Base-by-base conservation (phyloP, 2,113 vertebrate genomes). In the Onychostruthus taczanowskii region DNA sequence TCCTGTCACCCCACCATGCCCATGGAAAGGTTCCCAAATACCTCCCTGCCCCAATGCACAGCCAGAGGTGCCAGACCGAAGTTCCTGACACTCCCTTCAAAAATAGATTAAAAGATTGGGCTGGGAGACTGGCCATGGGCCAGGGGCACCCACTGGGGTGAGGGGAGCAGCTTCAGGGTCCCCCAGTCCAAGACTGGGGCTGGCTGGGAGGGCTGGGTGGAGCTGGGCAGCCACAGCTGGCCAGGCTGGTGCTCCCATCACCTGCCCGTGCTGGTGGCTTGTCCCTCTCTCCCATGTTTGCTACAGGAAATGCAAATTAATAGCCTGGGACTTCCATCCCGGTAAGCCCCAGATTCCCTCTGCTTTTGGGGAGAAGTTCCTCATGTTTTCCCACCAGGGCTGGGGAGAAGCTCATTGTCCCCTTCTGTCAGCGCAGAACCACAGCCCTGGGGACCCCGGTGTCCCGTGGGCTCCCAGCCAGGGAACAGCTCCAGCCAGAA, bases 301-400 rank as follows among this genome's bases (percentile, higher is more conserved):
- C 50, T 31, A 5, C 5, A 30, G 56, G 66, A 90, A 74, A 92
- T 33, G 23, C 10, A 59, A 84, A 72, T 37, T 2, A 26, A 63
- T 4, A 81, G 27, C 16, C 27, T 50, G 70, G 20, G 43, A 43
- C 7, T 82, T 59, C 61, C 66, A 55, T 30, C 35, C 46, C 0
- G 0, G 35, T 11, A 35, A 83, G 21, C 16, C 22, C n/a, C 2
- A 10, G 10, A 2, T 63, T 44, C 41, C 24, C 58, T 47, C 46
- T 47, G 46, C 64, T 47, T 47, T 9, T 11, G 16, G 13, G 23
- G 7, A 79, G 18, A 59, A 16, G 23, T 10, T 37, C n/a, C 52
- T 31, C 3, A 0, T 0, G 0, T 27, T 64, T 62, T 61, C 56
- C 41, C 27, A 1, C 20, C 4, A 2, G 28, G 10, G 14, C 30